phyloP scores from a whole-genome alignment of 1,140 invertebrate species.

The Neodiprion pinetum region DNA sequence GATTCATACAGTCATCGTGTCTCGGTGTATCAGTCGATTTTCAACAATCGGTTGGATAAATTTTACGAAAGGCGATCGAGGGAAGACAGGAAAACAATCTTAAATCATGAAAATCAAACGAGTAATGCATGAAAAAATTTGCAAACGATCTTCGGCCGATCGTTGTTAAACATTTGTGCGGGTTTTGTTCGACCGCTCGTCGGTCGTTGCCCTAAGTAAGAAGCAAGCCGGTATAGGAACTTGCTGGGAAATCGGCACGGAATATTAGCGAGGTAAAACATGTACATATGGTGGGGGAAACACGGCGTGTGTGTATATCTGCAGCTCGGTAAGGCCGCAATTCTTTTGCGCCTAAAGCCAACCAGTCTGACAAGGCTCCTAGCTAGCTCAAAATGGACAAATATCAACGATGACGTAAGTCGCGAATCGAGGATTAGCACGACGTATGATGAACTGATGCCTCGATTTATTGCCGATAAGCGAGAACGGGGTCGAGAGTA shows the following conservation, averaged over 20 bases:
- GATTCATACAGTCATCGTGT: background rate
- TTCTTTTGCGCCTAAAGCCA: background rate
- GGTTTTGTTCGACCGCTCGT: background rate
- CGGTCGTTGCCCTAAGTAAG: background rate
- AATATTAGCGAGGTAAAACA: background rate
- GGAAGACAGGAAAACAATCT: no score
- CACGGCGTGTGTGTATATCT: background rate
- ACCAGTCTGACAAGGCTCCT: background rate
- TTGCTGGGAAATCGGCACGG: constrained; percentile 4
- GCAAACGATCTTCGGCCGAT: background rate
- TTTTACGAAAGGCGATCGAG: background rate
- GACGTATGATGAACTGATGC: background rate
- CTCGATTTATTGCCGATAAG: background rate
- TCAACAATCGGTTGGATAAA: background rate
- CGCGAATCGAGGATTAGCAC: background rate
- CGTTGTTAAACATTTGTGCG: background rate
- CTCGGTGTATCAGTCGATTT: background rate
- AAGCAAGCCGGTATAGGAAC: background rate
- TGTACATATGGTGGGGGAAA: background rate
- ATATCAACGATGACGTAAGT: background rate
- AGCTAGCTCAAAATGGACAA: background rate
- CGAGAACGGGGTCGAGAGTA: no score
- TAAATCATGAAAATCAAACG: background rate
- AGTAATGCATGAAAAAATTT: background rate
- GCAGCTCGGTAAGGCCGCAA: background rate